These are phyloP conservation scores for Bolinopsis microptera DNA, from an alignment of 37 sponge, comb jelly and placozoan species.

Conservation along the genomic window DNA sequence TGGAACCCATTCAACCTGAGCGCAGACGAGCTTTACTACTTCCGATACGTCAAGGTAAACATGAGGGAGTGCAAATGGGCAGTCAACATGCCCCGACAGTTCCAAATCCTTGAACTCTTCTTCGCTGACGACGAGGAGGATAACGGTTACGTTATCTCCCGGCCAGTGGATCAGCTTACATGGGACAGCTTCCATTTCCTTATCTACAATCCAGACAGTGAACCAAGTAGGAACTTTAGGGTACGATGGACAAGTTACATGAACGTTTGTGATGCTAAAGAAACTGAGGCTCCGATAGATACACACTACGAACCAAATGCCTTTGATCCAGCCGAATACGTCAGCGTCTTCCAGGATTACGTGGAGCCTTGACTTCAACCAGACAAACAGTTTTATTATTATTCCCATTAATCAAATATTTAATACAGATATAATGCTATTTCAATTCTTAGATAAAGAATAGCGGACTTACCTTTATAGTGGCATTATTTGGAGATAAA, in stretches of 20 bases:
- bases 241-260: not conserved
- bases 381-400: no score
- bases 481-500: no score
- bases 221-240: not conserved
- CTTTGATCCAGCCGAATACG: not conserved
- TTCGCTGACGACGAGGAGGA: not conserved
- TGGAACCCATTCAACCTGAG: conserved; percentile 16
- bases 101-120: not conserved
- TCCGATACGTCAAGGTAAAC: conserved; percentile 23
- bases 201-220: not conserved
- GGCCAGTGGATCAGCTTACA: not conserved
- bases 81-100: not conserved
- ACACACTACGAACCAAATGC: not conserved
- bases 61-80: not conserved
- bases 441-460: no score
- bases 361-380: not conserved
- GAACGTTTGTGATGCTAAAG: not conserved
- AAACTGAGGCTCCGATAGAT: not conserved
- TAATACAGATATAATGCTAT: no score
- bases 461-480: no score
- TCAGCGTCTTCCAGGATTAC: not conserved
- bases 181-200: not conserved
- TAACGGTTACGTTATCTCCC: not conserved
- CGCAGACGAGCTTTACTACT: not conserved
- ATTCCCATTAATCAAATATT: no score